phyloP scores from a whole-genome alignment of 1,140 invertebrate genomes.

The Pogonomyrmex barbatus region DNA sequence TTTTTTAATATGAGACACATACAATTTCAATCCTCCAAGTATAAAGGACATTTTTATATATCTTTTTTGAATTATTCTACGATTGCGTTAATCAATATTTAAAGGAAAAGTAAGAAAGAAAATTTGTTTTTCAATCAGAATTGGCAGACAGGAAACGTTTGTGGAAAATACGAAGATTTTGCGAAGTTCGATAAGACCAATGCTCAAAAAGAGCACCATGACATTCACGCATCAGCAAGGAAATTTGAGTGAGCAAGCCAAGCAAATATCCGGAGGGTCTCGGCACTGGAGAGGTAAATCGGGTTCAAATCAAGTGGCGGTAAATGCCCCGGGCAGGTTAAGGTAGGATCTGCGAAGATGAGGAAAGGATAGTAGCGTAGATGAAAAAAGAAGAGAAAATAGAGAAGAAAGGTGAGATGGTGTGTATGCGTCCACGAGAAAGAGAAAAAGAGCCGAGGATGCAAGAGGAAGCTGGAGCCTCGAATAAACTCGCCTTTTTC shows the following conservation, averaged over 20 bases:
- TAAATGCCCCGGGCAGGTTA: conserved; percentile 78
- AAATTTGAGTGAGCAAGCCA: conserved; percentile 78
- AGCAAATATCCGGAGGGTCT: conserved; percentile 81
- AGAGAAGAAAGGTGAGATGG: conserved; percentile 41
- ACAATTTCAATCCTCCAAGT: not conserved
- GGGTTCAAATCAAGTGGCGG: conserved; percentile 83
- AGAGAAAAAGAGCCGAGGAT: conserved; percentile 26
- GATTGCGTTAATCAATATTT: not conserved
- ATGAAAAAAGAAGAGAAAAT: conserved; percentile 27
- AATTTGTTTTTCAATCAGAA: not conserved
- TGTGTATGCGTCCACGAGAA: conserved; percentile 2
- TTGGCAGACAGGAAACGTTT: conserved; percentile 34
- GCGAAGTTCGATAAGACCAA: conserved; percentile 32
- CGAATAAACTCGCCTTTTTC: conserved; percentile 66
- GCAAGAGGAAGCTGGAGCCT: conserved; percentile 37
- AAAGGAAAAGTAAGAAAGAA: not conserved
- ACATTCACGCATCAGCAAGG: conserved; percentile 66
- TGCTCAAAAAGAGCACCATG: conserved; percentile 42
- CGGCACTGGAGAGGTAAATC: conserved; percentile 75
- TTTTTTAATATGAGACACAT: not conserved
- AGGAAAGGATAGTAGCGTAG: conserved; percentile 56
- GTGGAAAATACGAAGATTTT: conserved; percentile 39
- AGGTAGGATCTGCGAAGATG: conserved; percentile 62
- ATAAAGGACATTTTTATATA: not conserved
- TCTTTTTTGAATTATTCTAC: not conserved